phyloP scores from a whole-genome alignment of 2,888 invertebrate genomes.

The Leptinotarsa juncta region DNA sequence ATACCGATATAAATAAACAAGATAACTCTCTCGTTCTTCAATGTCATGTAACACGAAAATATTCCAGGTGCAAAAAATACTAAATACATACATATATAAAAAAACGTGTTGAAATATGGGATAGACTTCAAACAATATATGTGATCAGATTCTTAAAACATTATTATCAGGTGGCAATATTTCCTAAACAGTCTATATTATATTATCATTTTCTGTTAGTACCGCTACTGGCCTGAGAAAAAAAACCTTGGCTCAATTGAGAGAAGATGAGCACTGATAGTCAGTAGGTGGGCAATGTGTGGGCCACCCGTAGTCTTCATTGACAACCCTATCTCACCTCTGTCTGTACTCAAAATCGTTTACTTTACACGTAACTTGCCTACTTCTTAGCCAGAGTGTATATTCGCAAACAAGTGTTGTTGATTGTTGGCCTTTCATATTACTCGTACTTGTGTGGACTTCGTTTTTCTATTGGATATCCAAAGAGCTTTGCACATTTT shows the following conservation, averaged over 20 bases:
- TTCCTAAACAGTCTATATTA: background rate
- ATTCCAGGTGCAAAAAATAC: too few relatives aligned
- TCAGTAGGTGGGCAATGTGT: constrained; percentile 52
- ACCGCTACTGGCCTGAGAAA: constrained; percentile 22
- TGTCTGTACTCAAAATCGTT: constrained; percentile 40
- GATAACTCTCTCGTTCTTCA: too few relatives aligned
- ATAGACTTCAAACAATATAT: too few relatives aligned
- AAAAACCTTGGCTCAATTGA: constrained; percentile 34
- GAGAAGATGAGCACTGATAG: constrained; percentile 52
- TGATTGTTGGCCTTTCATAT: constrained; percentile 16
- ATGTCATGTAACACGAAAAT: too few relatives aligned
- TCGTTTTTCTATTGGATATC: background rate
- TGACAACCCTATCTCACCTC: constrained; percentile 53
- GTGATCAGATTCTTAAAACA: background rate
- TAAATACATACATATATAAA: too few relatives aligned
- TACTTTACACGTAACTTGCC: constrained; percentile 39
- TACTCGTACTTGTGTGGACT: background rate
- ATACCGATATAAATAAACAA: too few relatives aligned
- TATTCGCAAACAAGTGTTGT: constrained; percentile 35
- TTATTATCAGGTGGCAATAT: background rate
- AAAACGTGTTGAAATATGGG: too few relatives aligned
- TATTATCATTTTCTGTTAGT: background rate
- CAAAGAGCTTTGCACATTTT: background rate
- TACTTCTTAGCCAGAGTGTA: constrained; percentile 30
- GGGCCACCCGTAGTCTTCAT: constrained; percentile 54